Evolutionary conservation across 2,797 vertebrate species (phyloP).

Genomic region (Rhynchonycteris naso): DNA sequence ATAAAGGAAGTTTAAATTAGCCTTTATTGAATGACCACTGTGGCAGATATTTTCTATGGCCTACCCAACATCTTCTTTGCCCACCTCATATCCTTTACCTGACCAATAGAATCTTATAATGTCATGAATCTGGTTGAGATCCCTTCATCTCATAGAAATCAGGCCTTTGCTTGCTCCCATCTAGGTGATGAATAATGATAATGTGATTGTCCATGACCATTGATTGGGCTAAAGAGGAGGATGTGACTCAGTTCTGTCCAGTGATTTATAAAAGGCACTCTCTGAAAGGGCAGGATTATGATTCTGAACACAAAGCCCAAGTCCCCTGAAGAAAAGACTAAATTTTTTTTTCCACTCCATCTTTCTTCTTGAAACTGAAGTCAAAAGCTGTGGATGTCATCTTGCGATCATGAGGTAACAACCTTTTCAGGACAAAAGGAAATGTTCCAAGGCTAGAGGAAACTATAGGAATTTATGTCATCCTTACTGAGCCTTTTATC

Average conservation of each 20-base stretch:
- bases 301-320: slow-evolving; percentile 35
- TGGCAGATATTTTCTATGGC: neutral
- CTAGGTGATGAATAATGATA: neutral
- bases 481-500: neutral
- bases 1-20: neutral
- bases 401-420: slow-evolving; percentile 2
- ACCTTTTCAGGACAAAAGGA: neutral
- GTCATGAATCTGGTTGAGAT: neutral
- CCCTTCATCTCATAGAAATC: neutral
- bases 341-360: neutral
- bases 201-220: neutral
- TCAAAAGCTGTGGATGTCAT: neutral
- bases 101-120: neutral
- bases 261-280: neutral
- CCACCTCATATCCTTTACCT: neutral
- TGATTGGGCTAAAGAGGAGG: neutral
- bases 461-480: neutral
- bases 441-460: neutral
- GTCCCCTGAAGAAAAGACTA: neutral
- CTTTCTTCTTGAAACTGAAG: slow-evolving; percentile 27
- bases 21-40: neutral
- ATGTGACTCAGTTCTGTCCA: neutral
- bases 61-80: neutral
- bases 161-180: neutral
- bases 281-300: slow-evolving; percentile 1